Base-by-base conservation (phyloP, 2,888 invertebrate species). In the Lasioglossum leucozonium region DNA sequence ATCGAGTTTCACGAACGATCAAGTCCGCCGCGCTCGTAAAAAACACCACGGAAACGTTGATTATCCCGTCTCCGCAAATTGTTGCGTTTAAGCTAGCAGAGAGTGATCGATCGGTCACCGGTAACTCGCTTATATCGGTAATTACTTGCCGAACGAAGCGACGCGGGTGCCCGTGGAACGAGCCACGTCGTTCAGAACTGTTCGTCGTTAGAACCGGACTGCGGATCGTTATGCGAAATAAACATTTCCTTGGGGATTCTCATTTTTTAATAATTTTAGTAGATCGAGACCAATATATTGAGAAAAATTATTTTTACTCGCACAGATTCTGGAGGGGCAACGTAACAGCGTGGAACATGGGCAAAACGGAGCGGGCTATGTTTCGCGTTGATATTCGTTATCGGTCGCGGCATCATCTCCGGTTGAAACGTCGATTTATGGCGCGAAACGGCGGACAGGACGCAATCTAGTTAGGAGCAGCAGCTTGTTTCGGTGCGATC, bases 1-100 rank as follows among this genome's bases (percentile, higher is more conserved):
- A 74, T 58, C 40, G 37, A 84, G 76, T 77, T 81, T 82, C 72
- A 72, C 77, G 42, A 72, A 55, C 51, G 51, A 62, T 62, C 44
- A 40, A 22, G 55, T 65, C 37, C 13, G 71, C 5, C 30, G 22
- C 51, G 42, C 47, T 65, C 34, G 73, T 37, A 62, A 82, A 74
- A 65, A 77, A 58, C 74, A 51, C 75, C 75, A 71, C n/a, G 75
- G 81, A 67, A 83, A 40, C 26, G 11, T 11, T 13, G 62, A 81
- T 80, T 62, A 74, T 67, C 44, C 42, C 65, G 34, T 65, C 34
- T 65, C 34, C 65, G 65, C 65, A 34, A 34, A 8, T 34, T 34
- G 34, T 18, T 34, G 30, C 30, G 30, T 65, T 65, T 8, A 30
- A 65, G 8, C 65, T 34, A 58, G 5, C 58, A 30, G 51, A 2